These are phyloP conservation scores for Temnothorax rugatulus DNA, from an alignment of 2,888 invertebrate species.

Conservation along the genomic window DNA sequence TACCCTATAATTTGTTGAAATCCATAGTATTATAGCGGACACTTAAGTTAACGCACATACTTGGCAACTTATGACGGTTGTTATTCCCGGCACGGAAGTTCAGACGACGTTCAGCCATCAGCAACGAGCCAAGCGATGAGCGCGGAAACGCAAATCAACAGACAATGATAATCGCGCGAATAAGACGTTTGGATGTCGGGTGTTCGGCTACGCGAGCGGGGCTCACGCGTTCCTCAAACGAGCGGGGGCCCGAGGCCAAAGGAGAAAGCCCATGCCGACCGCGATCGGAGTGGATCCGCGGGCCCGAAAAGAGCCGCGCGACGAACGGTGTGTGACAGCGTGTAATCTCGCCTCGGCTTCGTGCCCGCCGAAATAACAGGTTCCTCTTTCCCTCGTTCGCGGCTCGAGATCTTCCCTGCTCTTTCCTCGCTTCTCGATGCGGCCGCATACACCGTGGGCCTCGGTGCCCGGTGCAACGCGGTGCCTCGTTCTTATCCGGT, in stretches of 20 bases:
- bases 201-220: conserved; percentile 20
- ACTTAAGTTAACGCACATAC: conserved; percentile 7
- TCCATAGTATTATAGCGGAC: background rate
- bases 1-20: conserved; percentile 36
- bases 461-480: background rate
- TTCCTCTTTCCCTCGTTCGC: conserved; percentile 81
- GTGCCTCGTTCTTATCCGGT: conserved; percentile 28
- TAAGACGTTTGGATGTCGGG: conserved; percentile 78
- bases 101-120: conserved; percentile 50
- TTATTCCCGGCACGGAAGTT: conserved; percentile 48
- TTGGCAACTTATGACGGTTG: conserved; percentile 26
- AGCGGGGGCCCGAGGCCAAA: conserved; percentile 35
- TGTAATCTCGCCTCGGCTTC: conserved; percentile 82
- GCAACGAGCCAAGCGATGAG: conserved; percentile 51
- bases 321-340: conserved; percentile 84
- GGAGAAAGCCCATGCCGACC: conserved; percentile 30
- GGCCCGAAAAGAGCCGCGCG: conserved; percentile 70
- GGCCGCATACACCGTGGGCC: conserved; percentile 16
- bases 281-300: conserved; percentile 50
- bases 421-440: background rate
- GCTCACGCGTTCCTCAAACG: conserved; percentile 64
- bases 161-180: conserved; percentile 80
- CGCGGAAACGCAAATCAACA: conserved; percentile 68
- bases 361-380: conserved; percentile 83
- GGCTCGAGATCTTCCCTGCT: conserved; percentile 14